Evolutionary conservation across 1,140 invertebrate genomes (phyloP).

Genomic region (Atta cephalotes): DNA sequence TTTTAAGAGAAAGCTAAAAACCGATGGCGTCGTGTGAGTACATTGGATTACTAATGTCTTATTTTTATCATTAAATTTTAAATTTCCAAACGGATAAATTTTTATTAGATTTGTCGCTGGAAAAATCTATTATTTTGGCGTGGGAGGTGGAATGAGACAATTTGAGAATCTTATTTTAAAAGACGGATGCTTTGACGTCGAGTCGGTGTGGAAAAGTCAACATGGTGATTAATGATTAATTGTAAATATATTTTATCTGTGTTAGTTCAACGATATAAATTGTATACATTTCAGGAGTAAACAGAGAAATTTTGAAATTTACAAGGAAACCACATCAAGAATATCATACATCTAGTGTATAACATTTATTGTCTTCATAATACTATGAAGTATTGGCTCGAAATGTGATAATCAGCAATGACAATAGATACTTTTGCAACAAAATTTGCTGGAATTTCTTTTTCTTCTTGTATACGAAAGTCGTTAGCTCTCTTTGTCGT

Average conservation of each 20-base stretch:
- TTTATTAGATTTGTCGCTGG: slow-evolving; percentile 90
- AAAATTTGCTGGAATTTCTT: neutral
- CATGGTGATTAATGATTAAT: slow-evolving; percentile 82
- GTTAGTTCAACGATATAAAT: neutral
- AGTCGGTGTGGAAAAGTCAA: slow-evolving; percentile 88
- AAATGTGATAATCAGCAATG: slow-evolving; percentile 9
- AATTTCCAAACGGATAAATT: slow-evolving; percentile 13
- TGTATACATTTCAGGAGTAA: slow-evolving; percentile 82
- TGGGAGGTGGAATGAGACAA: slow-evolving; percentile 92
- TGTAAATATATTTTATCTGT: slow-evolving; percentile 49
- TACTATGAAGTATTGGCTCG: neutral
- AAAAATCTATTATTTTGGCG: slow-evolving; percentile 96
- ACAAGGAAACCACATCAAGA: slow-evolving; percentile 52
- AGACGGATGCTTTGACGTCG: slow-evolving; percentile 86
- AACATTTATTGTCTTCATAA: slow-evolving; percentile 40
- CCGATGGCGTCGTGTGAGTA: slow-evolving; percentile 87
- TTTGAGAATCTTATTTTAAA: slow-evolving; percentile 89
- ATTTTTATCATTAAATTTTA: slow-evolving; percentile 43
- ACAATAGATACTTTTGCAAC: neutral
- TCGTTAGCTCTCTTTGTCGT: neutral
- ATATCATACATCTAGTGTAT: too few relatives aligned
- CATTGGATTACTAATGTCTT: slow-evolving; percentile 4
- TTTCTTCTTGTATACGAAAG: neutral
- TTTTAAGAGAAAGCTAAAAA: slow-evolving; percentile 89
- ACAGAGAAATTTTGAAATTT: slow-evolving; percentile 85